Conservation (phyloP, 2,113 vertebrate genomes). For the Azemiops feae region DNA sequence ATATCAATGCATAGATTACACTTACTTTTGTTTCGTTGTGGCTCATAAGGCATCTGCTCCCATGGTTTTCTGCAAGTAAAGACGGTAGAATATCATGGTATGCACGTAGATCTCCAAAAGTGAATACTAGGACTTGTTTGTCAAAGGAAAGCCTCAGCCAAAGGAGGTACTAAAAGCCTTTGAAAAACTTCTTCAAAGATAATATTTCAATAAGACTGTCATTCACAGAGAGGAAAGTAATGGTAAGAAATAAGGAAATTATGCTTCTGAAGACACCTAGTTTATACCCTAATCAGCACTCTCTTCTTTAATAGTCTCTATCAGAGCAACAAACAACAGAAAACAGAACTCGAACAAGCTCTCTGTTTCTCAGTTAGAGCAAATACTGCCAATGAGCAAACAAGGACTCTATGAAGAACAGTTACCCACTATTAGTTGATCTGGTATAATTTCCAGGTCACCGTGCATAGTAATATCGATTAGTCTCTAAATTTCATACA, state of each 20-base stretch:
- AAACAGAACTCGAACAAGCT: not conserved
- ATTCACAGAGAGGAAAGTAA: not conserved
- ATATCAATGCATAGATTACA: not conserved
- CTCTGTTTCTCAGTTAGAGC: not conserved
- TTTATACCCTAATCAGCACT: not conserved
- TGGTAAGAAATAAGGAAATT: not conserved
- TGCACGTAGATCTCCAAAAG: not conserved
- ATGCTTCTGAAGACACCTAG: not conserved
- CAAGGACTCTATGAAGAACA: not conserved
- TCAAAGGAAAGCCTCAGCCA: not conserved
- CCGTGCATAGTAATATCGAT: not conserved
- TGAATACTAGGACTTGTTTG: not conserved
- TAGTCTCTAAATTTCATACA: not conserved
- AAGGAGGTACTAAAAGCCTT: not conserved
- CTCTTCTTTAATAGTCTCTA: not conserved
- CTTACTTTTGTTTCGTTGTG: constrained; percentile 69
- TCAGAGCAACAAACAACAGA: not conserved
- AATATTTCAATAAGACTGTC: not conserved
- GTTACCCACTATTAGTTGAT: not conserved
- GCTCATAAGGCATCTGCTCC: constrained; percentile 64
- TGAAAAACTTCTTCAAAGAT: not conserved
- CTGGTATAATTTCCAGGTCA: not conserved
- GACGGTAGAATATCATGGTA: not conserved
- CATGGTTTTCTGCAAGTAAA: constrained; percentile 67
- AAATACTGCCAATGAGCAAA: not conserved